phyloP scores from a whole-genome alignment of 2,113 vertebrate species.

The Triplophysa dalaica region DNA sequence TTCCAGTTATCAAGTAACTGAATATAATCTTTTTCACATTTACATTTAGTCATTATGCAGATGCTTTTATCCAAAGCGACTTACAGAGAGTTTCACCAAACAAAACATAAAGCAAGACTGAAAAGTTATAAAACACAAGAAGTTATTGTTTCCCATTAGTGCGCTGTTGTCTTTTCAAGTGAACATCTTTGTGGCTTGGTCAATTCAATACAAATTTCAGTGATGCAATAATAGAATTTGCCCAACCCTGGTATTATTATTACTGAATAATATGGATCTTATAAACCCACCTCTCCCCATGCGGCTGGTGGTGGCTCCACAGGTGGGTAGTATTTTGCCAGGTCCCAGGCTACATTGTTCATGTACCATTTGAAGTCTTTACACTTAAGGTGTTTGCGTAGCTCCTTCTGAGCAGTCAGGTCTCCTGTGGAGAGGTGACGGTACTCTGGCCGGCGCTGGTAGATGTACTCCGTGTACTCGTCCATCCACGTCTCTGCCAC shows the following conservation, averaged over 20 bases:
- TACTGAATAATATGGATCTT: neutral
- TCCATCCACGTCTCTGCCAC: conserved; percentile 93
- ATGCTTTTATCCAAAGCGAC: too few species aligned
- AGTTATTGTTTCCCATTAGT: too few species aligned
- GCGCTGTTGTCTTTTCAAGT: neutral
- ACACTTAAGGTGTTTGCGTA: conserved; percentile 85
- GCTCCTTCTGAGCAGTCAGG: conserved; percentile 84
- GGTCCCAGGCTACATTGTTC: conserved; percentile 87
- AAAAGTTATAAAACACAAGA: too few species aligned
- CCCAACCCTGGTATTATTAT: neutral
- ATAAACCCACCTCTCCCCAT: conserved; percentile 85
- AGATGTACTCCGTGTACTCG: conserved; percentile 87
- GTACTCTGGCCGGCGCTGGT: conserved; percentile 86
- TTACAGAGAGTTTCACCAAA: too few species aligned
- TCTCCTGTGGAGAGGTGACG: conserved; percentile 87
- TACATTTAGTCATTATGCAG: too few species aligned
- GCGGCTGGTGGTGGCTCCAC: conserved; percentile 85
- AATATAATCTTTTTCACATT: too few species aligned
- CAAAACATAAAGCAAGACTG: too few species aligned
- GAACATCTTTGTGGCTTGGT: too few species aligned
- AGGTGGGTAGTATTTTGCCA: conserved; percentile 86
- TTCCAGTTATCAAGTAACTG: neutral
- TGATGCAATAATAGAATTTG: neutral
- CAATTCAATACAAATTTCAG: too few species aligned
- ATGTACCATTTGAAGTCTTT: conserved; percentile 93